Base-by-base conservation (phyloP, 2,888 invertebrate species). In the Phortica okadai region DNA sequence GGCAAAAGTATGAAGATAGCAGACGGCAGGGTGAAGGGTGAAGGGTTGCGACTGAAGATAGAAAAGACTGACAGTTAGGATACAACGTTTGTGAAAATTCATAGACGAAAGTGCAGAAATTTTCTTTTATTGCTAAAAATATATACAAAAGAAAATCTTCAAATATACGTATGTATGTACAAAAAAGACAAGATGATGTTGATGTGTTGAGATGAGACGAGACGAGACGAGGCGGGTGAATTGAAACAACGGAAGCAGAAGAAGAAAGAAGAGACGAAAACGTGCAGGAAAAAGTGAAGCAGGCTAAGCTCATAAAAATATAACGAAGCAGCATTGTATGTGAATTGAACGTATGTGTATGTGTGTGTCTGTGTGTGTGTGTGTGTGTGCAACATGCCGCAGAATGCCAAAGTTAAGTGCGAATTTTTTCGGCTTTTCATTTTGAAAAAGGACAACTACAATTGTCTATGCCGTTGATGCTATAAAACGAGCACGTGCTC, bases 341-440 rank as follows among this genome's bases (percentile, higher is more conserved):
- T 50, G 50, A 6, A 2, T 33, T 33, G 50, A 8, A 50, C 6
- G 50, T 14, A 14, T 50, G 50, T 14, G 10, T 50, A 3, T 50
- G 3, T 50, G 50, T 50, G 50, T 50, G 50, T 50, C 2, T 50
- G 8, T 50, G 50, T 50, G 14, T 50, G 50, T 50, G 14, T 11
- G 14, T 50, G 14, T 14, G 50, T 33, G 14, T 75, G 74, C 69
- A 69, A 75, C 66, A 62, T 70, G 64, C 70, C 70, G 70, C 70
- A 75, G 50, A 75, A 75, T 75, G 75, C 58, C 59, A 72, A 76
- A 72, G 75, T 66, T 72, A 76, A 76, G 75, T 76, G 75, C 64
- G 75, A 76, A 70, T 76, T 54, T 72, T 59, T 72, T 67, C 67
- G 75, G 58, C 62, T 21, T 21, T 66, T 69, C 44, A 11, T 44